Evolutionary conservation across 2,113 vertebrate species (phyloP).

Genomic region (Apistogramma diplotaenia): DNA sequence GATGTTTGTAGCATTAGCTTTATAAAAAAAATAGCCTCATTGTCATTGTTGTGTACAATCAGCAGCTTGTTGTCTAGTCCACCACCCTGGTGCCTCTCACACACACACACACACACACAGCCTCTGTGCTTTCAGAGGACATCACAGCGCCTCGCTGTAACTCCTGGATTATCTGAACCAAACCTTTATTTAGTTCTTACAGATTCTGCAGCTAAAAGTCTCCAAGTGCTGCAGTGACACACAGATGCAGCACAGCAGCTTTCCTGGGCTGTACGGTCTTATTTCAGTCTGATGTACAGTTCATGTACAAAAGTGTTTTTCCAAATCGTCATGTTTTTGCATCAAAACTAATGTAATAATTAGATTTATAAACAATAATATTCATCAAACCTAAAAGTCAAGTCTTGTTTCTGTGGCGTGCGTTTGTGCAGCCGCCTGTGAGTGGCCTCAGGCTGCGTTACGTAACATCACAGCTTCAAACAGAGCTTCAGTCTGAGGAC

Average conservation of each 20-base stretch:
- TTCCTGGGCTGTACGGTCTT: background rate
- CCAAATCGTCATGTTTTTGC: background rate
- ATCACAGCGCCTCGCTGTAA: background rate
- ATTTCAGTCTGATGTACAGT: background rate
- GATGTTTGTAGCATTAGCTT: no score
- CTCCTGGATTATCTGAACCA: background rate
- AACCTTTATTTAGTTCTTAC: background rate
- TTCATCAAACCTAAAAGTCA: background rate
- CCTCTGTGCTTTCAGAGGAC: background rate
- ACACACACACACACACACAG: background rate
- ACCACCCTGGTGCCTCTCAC: background rate
- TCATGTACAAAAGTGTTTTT: background rate
- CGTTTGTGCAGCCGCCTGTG: background rate
- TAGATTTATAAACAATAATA: background rate
- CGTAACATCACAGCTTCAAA: slow-evolving; percentile 7
- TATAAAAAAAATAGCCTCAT: no score
- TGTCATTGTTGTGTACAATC: slow-evolving; percentile 41
- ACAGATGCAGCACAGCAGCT: background rate
- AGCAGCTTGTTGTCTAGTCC: slow-evolving; percentile 27
- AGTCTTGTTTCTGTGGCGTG: background rate
- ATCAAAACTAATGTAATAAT: background rate
- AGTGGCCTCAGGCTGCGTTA: slow-evolving; percentile 26
- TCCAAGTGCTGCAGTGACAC: background rate
- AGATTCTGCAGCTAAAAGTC: background rate
- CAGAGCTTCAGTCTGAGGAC: background rate